Percentiles rank a stretch among this genome's conserved stretches.
Conservation (phyloP, 2,888 invertebrate genomes). For the Oxycera nigricornis region DNA sequence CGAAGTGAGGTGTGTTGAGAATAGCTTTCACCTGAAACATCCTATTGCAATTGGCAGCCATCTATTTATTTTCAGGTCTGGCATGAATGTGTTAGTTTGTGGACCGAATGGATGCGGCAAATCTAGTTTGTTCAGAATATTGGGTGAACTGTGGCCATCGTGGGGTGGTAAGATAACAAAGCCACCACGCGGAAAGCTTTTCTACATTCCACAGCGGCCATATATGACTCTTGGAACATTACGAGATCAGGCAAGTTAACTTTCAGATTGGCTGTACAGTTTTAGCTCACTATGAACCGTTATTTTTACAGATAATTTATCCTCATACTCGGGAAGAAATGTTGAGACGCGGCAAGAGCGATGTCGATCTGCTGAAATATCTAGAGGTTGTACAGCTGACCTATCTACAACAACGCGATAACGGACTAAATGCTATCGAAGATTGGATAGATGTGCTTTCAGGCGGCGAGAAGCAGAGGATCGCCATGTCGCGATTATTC, state of each 20-base stretch:
- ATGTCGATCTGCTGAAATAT: conserved; percentile 77
- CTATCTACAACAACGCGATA: conserved; percentile 84
- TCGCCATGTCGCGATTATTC: conserved; percentile 97
- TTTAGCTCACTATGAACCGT: neutral
- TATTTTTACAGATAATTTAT: conserved; percentile 81
- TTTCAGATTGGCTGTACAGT: neutral
- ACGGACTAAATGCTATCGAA: conserved; percentile 89
- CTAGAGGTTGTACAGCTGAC: conserved; percentile 84
- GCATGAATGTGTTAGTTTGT: conserved; percentile 96
- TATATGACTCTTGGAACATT: conserved; percentile 98
- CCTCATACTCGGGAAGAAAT: conserved; percentile 92
- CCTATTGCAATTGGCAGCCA: neutral
- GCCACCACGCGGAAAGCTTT: conserved; percentile 93
- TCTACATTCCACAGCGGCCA: conserved; percentile 92
- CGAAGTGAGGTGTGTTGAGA: conserved; percentile 75
- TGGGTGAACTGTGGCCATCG: conserved; percentile 97
- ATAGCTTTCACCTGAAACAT: neutral
- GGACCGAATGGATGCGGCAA: conserved; percentile 99
- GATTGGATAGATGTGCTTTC: conserved; percentile 99
- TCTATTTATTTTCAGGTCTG: conserved; percentile 68
- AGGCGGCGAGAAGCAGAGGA: conserved; percentile 97
- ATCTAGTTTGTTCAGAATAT: conserved; percentile 92
- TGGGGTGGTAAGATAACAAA: conserved; percentile 94
- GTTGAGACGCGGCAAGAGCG: conserved; percentile 76
- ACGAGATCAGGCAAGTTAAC: conserved; percentile 77